Conservation (phyloP, 2,888 invertebrate genomes). For the Rhabditoides inermis region DNA sequence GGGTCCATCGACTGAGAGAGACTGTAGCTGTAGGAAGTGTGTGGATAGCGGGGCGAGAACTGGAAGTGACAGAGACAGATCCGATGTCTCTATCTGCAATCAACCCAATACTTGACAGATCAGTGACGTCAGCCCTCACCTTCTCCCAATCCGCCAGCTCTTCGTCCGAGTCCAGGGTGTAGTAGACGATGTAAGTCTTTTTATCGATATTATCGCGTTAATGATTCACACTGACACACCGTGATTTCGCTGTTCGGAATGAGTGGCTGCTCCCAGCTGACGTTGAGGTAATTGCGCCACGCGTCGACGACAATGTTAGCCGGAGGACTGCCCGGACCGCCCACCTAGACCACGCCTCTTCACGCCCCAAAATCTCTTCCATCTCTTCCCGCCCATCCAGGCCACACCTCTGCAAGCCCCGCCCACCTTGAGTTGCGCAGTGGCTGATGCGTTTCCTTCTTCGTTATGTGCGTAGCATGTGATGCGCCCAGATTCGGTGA, state of each 20-base stretch:
- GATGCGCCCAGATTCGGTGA: conserved; percentile 18
- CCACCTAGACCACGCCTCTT: neutral
- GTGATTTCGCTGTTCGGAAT: conserved; percentile 28
- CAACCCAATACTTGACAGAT: too few relatives aligned
- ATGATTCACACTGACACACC: too few relatives aligned
- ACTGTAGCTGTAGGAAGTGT: conserved; percentile 21
- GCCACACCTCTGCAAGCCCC: neutral
- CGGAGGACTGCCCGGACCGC: conserved; percentile 11
- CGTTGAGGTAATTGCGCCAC: conserved; percentile 25
- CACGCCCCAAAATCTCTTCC: neutral
- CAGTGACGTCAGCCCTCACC: too few relatives aligned
- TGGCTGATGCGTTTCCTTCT: conserved; percentile 15
- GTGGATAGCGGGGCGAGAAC: conserved; percentile 4
- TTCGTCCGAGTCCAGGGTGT: too few relatives aligned
- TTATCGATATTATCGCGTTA: too few relatives aligned
- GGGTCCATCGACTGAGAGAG: conserved; percentile 20
- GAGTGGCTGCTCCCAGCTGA: conserved; percentile 22
- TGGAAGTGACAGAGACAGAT: too few relatives aligned
- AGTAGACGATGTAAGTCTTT: too few relatives aligned
- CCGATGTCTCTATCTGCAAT: too few relatives aligned
- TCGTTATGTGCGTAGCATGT: conserved; percentile 13
- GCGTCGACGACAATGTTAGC: conserved; percentile 8
- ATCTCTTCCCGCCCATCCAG: neutral
- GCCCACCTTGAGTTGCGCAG: neutral
- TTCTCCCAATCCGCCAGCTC: too few relatives aligned